Percentiles rank a stretch among this genome's conserved stretches.
phyloP scores from a whole-genome alignment of 2,888 invertebrate species.

The Drosophila nigritarsus region DNA sequence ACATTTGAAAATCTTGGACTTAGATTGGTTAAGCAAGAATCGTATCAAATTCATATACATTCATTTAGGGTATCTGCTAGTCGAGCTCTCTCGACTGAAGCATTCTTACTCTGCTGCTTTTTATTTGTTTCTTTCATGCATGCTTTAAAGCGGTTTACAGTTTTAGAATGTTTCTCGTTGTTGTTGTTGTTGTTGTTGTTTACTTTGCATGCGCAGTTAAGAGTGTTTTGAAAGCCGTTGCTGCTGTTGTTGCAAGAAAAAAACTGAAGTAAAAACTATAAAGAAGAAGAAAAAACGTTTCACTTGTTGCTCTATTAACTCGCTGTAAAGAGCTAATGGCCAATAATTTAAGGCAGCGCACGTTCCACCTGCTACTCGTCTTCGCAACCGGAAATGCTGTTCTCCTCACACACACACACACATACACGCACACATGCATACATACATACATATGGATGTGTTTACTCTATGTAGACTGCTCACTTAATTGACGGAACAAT shows the following conservation, averaged over 20 bases:
- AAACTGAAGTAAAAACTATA: not conserved
- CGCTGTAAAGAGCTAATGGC: constrained; percentile 49
- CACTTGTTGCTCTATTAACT: constrained; percentile 76
- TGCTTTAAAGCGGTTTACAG: constrained; percentile 48
- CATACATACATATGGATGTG: not conserved
- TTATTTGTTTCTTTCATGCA: constrained; percentile 5
- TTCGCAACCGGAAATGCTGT: constrained; percentile 51
- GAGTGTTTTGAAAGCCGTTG: constrained; percentile 32
- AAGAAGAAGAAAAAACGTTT: constrained; percentile 33
- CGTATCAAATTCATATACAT: not conserved
- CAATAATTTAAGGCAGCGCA: constrained; percentile 53
- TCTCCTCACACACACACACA: not conserved
- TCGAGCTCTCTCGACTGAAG: not conserved
- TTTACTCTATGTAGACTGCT: not conserved
- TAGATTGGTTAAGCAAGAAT: not conserved
- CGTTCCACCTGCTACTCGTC: constrained; percentile 36
- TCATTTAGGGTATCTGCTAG: not conserved
- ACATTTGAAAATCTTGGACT: not conserved
- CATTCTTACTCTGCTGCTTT: not conserved
- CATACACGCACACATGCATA: not conserved
- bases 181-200: constrained; percentile 21
- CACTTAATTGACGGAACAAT: constrained; percentile 25
- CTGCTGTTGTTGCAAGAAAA: constrained; percentile 6
- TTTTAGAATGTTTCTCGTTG: constrained; percentile 47
- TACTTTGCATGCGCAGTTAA: constrained; percentile 72